Conservation (phyloP, 2,888 invertebrate species). For the Cheilosia scutellata region DNA sequence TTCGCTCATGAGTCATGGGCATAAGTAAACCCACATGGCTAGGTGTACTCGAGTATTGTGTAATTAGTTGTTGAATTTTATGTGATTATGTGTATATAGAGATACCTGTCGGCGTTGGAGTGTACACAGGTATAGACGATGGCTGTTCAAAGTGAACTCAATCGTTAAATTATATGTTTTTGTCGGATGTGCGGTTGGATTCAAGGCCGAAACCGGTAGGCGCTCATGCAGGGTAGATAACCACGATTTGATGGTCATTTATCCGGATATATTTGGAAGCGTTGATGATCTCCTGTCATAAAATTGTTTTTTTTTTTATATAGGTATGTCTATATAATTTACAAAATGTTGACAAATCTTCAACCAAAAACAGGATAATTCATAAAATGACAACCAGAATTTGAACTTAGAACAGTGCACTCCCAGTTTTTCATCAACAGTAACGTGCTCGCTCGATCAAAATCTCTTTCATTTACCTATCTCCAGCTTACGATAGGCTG, state of each 20-base stretch:
- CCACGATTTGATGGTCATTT: conserved; percentile 7
- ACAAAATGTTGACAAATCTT: no score
- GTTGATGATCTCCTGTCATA: background rate
- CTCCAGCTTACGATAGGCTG: no score
- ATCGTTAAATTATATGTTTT: conserved; percentile 34
- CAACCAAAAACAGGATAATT: no score
- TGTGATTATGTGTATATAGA: conserved; percentile 22
- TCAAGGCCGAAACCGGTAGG: conserved; percentile 30
- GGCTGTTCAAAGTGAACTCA: conserved; percentile 23
- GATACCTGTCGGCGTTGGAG: conserved; percentile 42
- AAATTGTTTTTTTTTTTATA: background rate
- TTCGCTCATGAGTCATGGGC: conserved; percentile 48
- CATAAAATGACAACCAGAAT: no score
- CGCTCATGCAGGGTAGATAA: background rate
- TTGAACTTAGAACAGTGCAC: no score
- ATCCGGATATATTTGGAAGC: background rate
- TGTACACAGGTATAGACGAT: conserved; percentile 3
- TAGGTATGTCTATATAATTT: no score
- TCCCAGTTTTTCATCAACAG: no score
- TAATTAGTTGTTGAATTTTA: conserved; percentile 52
- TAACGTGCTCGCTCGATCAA: no score
- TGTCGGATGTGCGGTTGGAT: conserved; percentile 34
- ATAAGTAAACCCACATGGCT: conserved; percentile 38
- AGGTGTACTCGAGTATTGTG: conserved; percentile 42
- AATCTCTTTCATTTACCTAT: no score